Percentiles rank a stretch among this genome's conserved stretches.
Evolutionary conservation across 30 jellyfish, hydroid and myxozoan genomes (phyloP).

Genomic region (Aurelia aurita): DNA sequence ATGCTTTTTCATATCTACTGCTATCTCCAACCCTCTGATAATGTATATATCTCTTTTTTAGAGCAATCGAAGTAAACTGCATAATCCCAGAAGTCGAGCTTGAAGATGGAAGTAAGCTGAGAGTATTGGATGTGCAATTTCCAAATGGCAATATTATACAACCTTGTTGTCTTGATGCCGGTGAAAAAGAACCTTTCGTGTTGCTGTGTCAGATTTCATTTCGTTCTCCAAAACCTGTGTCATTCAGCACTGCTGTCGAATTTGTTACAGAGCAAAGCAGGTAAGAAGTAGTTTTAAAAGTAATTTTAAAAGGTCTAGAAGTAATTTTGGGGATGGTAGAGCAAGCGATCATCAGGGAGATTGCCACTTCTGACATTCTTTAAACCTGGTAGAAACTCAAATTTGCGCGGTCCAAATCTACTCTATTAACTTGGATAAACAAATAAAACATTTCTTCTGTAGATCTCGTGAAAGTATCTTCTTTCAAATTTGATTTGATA

Average conservation of each 20-base stretch:
- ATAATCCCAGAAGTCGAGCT: slow-evolving; percentile 74
- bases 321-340: too few species aligned
- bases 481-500: too few species aligned
- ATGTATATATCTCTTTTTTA: slow-evolving; percentile 1
- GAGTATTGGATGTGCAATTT: slow-evolving; percentile 68
- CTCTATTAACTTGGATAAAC: too few species aligned
- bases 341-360: too few species aligned
- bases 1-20: too few species aligned
- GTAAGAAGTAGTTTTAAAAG: slow-evolving; percentile 13
- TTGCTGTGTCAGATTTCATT: slow-evolving; percentile 72
- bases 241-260: slow-evolving; percentile 51
- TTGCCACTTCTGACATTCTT: too few species aligned
- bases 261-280: slow-evolving; percentile 66
- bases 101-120: slow-evolving; percentile 77
- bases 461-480: too few species aligned
- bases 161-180: slow-evolving; percentile 71
- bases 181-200: slow-evolving; percentile 62
- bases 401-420: too few species aligned
- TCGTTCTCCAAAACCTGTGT: slow-evolving; percentile 85
- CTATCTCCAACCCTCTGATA: too few species aligned
- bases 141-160: slow-evolving; percentile 69
- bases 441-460: too few species aligned
- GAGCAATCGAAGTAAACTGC: slow-evolving; percentile 50
- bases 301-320: too few species aligned
- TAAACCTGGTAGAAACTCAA: too few species aligned